These are phyloP conservation scores for Dipus sagitta DNA, from an alignment of 2,797 vertebrate genomes.

Conservation along the genomic window DNA sequence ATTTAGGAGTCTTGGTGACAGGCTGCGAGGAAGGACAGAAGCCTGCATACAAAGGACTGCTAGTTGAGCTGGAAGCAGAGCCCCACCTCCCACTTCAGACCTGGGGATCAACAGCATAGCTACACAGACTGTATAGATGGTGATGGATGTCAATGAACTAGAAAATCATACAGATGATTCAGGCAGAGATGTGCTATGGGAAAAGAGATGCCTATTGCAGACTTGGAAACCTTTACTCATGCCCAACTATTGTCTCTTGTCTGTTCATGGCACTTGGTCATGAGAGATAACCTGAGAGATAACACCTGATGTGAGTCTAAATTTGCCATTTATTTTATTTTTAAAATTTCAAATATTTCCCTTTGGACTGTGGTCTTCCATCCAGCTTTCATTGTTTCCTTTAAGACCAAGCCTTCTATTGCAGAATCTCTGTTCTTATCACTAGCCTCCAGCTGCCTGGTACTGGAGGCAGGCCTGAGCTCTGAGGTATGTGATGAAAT, in stretches of 20 bases:
- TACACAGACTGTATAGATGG: background rate
- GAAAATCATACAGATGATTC: background rate
- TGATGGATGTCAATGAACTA: background rate
- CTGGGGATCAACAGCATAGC: background rate
- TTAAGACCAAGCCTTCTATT: background rate
- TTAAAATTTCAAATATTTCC: background rate
- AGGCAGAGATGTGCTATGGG: background rate
- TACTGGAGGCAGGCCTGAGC: background rate
- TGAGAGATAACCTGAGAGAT: background rate
- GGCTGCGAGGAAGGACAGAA: background rate
- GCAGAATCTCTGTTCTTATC: background rate
- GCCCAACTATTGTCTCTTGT: background rate
- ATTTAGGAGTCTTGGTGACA: background rate
- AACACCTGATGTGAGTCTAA: background rate
- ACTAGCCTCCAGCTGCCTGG: background rate
- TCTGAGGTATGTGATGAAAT: background rate
- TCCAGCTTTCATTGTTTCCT: background rate
- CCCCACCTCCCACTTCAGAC: background rate
- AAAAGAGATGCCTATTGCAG: background rate
- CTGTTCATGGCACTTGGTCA: background rate
- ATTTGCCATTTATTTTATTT: background rate
- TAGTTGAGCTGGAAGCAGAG: background rate
- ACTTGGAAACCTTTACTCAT: background rate
- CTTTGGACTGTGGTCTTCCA: background rate
- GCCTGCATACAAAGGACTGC: background rate